Conservation (phyloP, 1,140 invertebrate species). For the Macrobrachium rosenbergii region DNA sequence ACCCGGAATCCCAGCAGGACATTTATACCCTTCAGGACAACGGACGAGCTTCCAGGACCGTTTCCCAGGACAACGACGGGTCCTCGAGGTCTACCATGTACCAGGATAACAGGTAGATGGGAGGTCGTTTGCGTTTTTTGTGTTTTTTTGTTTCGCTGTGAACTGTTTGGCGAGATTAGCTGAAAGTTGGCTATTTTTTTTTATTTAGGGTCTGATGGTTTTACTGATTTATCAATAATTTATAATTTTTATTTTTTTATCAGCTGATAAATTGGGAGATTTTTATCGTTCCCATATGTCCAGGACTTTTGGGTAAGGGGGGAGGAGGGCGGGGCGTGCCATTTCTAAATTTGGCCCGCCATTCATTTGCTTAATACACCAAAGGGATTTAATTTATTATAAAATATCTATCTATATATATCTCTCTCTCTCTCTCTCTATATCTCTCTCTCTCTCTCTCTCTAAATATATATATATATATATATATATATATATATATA, state of each 20-base stretch:
- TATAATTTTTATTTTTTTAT: too few species aligned
- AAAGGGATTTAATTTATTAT: too few species aligned
- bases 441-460: conserved; percentile 20
- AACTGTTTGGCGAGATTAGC: too few species aligned
- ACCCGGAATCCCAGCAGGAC: conserved; percentile 20
- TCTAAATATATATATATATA: neutral
- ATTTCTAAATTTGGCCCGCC: too few species aligned
- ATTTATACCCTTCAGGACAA: conserved; percentile 24
- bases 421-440: conserved; percentile 24
- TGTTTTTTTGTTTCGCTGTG: too few species aligned
- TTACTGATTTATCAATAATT: neutral
- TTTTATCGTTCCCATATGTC: too few species aligned
- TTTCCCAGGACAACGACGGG: conserved; percentile 20
- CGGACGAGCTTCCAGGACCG: neutral
- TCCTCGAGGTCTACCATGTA: neutral
- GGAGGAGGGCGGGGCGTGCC: too few species aligned
- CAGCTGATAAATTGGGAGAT: too few species aligned
- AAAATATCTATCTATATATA: too few species aligned
- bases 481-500: neutral
- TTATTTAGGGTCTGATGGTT: neutral
- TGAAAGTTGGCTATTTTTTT: neutral
- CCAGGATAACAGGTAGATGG: neutral
- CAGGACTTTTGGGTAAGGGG: too few species aligned
- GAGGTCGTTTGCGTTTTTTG: too few species aligned
- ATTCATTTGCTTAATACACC: too few species aligned